A percentile compares a stretch with the other conserved stretches of the same genome.
phyloP scores from a whole-genome alignment of 2,113 vertebrate genomes.

The Tragelaphus buxtoni region DNA sequence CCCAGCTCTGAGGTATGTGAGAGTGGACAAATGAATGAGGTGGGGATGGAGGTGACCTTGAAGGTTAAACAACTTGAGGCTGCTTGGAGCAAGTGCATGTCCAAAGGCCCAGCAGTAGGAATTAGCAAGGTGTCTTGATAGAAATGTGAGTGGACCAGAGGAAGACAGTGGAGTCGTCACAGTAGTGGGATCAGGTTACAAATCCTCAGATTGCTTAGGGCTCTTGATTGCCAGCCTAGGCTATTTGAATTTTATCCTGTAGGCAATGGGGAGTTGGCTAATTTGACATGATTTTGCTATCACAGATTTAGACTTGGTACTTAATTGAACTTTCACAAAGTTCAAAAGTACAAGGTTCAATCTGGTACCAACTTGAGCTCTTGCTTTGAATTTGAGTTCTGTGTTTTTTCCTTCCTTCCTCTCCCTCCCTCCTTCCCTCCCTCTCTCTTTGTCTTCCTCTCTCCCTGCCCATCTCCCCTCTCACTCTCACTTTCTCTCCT shows the following conservation, averaged over 20 bases:
- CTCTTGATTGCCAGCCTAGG: background rate
- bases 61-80: background rate
- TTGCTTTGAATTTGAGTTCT: background rate
- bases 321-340: background rate
- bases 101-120: background rate
- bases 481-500: background rate
- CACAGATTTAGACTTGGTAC: background rate
- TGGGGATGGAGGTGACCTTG: background rate
- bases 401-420: too few species aligned
- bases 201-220: background rate
- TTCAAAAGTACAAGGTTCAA: background rate
- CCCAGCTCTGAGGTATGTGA: background rate
- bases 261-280: background rate
- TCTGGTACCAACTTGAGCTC: background rate
- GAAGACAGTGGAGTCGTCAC: background rate
- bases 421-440: background rate
- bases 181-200: background rate
- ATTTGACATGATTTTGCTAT: background rate
- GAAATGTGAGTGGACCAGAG: background rate
- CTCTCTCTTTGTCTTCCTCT: too few species aligned
- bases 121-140: background rate
- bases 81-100: rapidly evolving
- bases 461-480: background rate
- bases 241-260: background rate
- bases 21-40: rapidly evolving